These are phyloP conservation scores for Tragopan temminckii DNA, from an alignment of 2,797 vertebrate species.

Conservation along the genomic window DNA sequence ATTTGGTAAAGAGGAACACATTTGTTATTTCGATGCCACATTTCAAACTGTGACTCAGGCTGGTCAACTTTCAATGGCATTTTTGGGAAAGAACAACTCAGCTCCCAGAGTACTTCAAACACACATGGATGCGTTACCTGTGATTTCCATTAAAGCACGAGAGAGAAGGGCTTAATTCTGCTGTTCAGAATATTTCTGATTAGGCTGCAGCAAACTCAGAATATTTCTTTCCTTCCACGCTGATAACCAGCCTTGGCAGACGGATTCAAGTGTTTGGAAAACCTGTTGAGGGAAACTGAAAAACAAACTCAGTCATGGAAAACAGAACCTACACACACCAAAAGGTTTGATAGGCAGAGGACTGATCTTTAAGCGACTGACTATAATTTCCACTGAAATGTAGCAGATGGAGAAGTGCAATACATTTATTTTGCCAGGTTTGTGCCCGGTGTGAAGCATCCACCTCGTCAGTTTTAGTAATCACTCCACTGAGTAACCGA, in stretches of 20 bases:
- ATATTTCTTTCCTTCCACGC: not conserved
- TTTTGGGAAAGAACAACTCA: not conserved
- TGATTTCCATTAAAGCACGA: not conserved
- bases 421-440: not conserved
- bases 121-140: fast-evolving
- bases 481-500: not conserved
- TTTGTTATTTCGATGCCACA: not conserved
- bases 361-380: not conserved
- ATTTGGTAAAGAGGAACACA: not conserved
- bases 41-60: not conserved
- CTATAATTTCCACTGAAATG: not conserved
- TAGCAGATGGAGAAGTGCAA: not conserved
- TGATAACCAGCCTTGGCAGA: not conserved
- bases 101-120: not conserved
- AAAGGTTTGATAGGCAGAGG: not conserved
- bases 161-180: not conserved
- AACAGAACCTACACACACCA: not conserved
- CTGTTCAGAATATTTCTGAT: not conserved
- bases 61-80: not conserved
- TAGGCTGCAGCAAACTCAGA: not conserved
- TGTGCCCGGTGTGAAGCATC: not conserved
- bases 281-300: not conserved
- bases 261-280: not conserved
- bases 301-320: not conserved
- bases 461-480: not conserved